Evolutionary conservation across 2,113 vertebrate genomes (phyloP).

Genomic region (Plectropomus leopardus): DNA sequence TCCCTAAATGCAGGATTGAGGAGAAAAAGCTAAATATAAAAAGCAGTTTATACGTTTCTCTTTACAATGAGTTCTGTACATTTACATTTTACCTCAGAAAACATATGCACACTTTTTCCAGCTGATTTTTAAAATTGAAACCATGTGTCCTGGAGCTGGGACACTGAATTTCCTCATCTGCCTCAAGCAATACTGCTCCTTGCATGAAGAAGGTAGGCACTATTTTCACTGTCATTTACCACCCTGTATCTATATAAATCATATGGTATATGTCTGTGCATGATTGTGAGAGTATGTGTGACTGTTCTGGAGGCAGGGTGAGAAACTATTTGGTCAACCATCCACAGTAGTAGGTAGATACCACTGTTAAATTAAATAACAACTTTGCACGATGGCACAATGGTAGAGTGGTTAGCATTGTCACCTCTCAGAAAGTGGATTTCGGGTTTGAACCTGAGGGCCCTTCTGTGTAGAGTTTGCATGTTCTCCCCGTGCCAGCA

Average conservation of each 20-base stretch:
- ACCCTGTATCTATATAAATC: not conserved
- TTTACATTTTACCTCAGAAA: not conserved
- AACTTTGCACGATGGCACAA: not conserved
- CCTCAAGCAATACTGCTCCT: not conserved
- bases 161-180: not conserved
- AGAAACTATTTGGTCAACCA: not conserved
- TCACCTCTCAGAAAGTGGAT: no score
- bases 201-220: not conserved
- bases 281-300: no score
- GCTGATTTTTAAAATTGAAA: not conserved
- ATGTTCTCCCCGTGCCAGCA: no score
- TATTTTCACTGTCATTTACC: not conserved
- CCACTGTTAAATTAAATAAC: not conserved
- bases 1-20: not conserved
- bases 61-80: not conserved
- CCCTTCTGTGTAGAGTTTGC: no score
- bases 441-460: no score
- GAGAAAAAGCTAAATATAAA: not conserved
- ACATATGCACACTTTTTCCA: not conserved
- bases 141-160: no score
- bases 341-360: no score
- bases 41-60: not conserved
- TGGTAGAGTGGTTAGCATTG: no score
- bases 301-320: not conserved
- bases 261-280: not conserved